Conservation (phyloP, 1,140 invertebrate genomes). For the Helicoverpa armigera region DNA sequence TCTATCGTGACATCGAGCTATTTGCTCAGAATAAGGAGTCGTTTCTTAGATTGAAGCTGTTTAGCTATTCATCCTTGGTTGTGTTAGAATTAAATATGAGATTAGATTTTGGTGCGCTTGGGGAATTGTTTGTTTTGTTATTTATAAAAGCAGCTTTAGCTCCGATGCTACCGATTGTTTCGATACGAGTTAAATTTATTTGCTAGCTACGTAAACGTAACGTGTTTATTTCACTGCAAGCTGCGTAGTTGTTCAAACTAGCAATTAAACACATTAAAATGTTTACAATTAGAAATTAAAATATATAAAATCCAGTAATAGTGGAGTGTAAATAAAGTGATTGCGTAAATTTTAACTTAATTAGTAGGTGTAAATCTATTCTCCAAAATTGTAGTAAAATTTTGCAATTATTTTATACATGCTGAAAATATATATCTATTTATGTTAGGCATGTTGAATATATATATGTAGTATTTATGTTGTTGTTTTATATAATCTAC, state of each 20-base stretch:
- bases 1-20: slow-evolving; percentile 25
- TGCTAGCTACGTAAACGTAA: background rate
- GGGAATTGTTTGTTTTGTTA: background rate
- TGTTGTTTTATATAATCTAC: background rate
- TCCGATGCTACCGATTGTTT: background rate
- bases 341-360: no score
- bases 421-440: no score
- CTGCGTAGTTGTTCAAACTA: no score
- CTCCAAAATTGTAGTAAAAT: no score
- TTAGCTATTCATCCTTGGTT: slow-evolving; percentile 19
- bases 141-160: background rate
- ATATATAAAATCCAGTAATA: no score
- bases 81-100: slow-evolving; percentile 29
- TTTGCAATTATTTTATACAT: no score
- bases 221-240: background rate
- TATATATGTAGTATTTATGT: background rate
- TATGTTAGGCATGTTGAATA: no score
- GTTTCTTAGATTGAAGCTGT: slow-evolving; percentile 11
- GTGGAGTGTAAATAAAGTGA: no score
- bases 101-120: slow-evolving; percentile 3
- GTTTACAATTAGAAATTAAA: no score
- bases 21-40: slow-evolving; percentile 17
- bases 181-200: background rate
- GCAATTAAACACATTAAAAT: no score
- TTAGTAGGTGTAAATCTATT: no score